A percentile compares a stretch with the other conserved stretches of the same genome.
These are phyloP conservation scores for Crotalus horridus DNA, from an alignment of 2,113 vertebrate species.

Conservation along the genomic window DNA sequence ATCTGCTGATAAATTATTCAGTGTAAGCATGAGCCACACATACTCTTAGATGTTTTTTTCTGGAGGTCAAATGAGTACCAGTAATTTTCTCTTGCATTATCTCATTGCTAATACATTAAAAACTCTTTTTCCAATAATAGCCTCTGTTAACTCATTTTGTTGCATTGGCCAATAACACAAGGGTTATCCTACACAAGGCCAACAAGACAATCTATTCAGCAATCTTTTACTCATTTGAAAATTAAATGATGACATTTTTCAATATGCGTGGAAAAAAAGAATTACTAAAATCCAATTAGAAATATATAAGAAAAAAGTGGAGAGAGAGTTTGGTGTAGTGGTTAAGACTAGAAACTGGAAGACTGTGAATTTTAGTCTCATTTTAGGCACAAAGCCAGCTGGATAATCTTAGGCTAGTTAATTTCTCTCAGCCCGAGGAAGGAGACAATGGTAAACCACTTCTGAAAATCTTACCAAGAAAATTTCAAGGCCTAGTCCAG, in stretches of 20 bases:
- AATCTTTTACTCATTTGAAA: conserved; percentile 2
- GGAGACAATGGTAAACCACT: background rate
- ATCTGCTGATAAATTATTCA: conserved; percentile 63
- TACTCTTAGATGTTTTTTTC: conserved; percentile 42
- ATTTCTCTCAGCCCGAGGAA: background rate
- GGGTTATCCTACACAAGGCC: background rate
- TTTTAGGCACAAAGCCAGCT: background rate
- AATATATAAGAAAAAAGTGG: background rate
- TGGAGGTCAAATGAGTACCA: conserved; percentile 44
- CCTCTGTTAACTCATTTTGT: conserved; percentile 36
- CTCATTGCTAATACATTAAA: conserved; percentile 50
- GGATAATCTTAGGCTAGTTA: background rate
- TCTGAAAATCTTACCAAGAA: background rate
- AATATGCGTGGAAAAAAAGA: conserved; percentile 4
- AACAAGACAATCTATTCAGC: conserved; percentile 13
- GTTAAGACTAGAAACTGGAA: background rate
- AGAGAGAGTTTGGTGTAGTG: background rate
- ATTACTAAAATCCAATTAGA: background rate
- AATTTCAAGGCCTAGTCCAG: background rate
- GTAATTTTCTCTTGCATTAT: conserved; percentile 54
- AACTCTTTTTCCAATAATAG: conserved; percentile 32
- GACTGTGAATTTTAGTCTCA: background rate
- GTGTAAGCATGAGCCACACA: conserved; percentile 43
- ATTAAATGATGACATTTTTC: background rate
- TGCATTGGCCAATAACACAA: conserved; percentile 1